phyloP scores from a whole-genome alignment of 1,140 invertebrate genomes.

The Formica selysi region DNA sequence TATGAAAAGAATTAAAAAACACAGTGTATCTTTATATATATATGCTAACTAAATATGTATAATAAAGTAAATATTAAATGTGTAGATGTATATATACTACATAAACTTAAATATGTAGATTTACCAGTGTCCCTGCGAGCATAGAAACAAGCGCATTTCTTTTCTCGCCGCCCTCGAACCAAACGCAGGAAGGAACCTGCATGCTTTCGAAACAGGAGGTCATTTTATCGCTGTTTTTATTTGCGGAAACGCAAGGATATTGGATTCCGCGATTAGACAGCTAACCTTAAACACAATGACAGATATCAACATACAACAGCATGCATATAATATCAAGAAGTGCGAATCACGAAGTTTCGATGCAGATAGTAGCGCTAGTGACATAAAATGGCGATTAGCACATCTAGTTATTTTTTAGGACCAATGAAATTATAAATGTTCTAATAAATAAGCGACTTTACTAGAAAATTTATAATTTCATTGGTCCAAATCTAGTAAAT shows the following conservation, averaged over 20 bases:
- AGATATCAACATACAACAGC: constrained; percentile 31
- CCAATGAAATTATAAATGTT: too few species aligned
- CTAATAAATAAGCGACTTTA: too few species aligned
- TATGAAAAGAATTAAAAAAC: constrained; percentile 21
- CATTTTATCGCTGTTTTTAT: constrained; percentile 72
- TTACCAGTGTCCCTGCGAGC: constrained; percentile 93
- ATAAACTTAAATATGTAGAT: constrained; percentile 66
- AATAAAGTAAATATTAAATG: background rate
- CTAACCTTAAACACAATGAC: constrained; percentile 67
- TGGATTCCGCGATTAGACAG: background rate
- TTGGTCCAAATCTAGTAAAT: too few species aligned
- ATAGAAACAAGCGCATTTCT: constrained; percentile 95
- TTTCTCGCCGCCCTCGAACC: constrained; percentile 90
- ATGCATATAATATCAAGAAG: background rate
- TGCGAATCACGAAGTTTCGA: background rate
- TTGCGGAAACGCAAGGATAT: background rate
- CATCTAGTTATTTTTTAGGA: too few species aligned
- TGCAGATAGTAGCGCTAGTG: background rate
- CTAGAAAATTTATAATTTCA: too few species aligned
- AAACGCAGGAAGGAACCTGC: constrained; percentile 87
- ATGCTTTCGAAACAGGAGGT: constrained; percentile 86
- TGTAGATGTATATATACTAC: too few species aligned
- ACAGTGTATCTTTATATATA: background rate
- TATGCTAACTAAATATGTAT: background rate
- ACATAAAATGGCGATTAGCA: too few species aligned